A percentile compares a stretch with the other conserved stretches of the same genome.
Evolutionary conservation across 2,797 vertebrate species (phyloP).

Genomic region (Sardinella longiceps): DNA sequence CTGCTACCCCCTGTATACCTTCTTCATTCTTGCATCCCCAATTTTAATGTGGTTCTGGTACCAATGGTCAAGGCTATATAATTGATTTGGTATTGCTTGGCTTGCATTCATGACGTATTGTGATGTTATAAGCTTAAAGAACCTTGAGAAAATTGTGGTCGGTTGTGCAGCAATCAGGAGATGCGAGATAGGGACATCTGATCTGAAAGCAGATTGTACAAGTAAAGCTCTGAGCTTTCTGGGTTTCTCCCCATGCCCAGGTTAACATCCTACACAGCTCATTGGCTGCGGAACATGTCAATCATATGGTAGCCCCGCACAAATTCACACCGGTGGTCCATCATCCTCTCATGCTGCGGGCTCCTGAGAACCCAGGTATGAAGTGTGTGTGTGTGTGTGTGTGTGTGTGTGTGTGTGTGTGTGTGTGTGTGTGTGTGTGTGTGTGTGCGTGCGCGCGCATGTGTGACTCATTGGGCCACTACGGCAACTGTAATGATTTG

Average conservation of each 20-base stretch:
- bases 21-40: no score
- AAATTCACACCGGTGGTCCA: conserved; percentile 87
- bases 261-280: conserved; percentile 85
- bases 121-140: no score
- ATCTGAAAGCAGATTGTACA: no score
- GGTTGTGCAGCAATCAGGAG: no score
- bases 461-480: neutral
- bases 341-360: conserved; percentile 73
- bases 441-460: conserved; percentile 22
- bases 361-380: conserved; percentile 80
- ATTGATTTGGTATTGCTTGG: no score
- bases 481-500: no score
- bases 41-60: no score
- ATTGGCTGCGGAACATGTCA: conserved; percentile 78
- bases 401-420: neutral
- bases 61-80: no score
- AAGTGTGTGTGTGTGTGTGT: neutral
- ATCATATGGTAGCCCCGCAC: conserved; percentile 82
- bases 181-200: neutral
- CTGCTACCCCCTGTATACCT: no score
- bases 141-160: no score
- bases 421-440: conserved; percentile 25
- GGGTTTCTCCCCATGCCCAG: conserved; percentile 63
- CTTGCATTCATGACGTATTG: no score
- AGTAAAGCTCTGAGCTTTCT: conserved; percentile 24